Evolutionary conservation across 2,113 vertebrate genomes (phyloP).

Genomic region (Varanus komodoensis): DNA sequence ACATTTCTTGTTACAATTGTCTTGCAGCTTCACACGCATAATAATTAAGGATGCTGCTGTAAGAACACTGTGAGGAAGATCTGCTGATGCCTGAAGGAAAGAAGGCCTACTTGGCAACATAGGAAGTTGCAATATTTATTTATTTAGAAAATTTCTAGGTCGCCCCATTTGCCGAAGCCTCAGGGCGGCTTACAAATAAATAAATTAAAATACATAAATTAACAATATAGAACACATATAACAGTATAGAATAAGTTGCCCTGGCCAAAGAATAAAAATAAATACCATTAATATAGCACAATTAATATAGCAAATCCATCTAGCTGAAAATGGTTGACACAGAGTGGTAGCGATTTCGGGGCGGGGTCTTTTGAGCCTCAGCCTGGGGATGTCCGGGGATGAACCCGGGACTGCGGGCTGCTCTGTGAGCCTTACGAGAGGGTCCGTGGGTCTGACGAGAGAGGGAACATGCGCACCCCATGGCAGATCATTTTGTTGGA

Average conservation of each 20-base stretch:
- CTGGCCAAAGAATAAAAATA: no score
- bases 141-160: no score
- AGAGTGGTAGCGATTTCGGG: background rate
- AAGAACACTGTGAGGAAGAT: conserved; percentile 25
- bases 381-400: background rate
- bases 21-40: background rate
- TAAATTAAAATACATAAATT: no score
- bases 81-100: background rate
- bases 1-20: conserved; percentile 43
- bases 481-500: background rate
- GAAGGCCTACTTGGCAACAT: background rate
- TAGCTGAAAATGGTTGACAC: background rate
- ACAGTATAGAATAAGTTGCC: no score
- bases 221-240: no score
- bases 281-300: no score
- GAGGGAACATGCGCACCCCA: background rate
- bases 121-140: background rate
- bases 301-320: background rate
- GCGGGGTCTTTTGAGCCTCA: background rate
- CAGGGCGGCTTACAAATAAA: no score
- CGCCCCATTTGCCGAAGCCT: no score
- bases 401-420: background rate
- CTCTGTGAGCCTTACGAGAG: background rate
- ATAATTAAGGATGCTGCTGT: background rate
- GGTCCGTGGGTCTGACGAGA: background rate